A percentile compares a stretch with the other conserved stretches of the same genome.
Evolutionary conservation across 2,113 vertebrate species (phyloP).

Genomic region (Corydoras sp.): DNA sequence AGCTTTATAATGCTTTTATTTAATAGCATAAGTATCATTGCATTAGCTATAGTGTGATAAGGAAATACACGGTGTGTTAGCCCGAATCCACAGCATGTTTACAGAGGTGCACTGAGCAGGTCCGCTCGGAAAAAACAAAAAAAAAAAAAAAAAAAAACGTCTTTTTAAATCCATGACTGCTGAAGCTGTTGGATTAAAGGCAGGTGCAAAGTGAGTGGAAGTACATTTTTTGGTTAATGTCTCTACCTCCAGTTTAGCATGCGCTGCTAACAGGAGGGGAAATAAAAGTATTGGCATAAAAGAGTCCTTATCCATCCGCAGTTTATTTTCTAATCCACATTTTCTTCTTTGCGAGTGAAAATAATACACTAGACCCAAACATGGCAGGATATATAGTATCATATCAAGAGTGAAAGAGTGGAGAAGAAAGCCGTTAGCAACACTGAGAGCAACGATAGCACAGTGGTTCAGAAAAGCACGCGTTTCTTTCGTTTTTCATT

Average conservation of each 20-base stretch:
- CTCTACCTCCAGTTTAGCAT: slow-evolving; percentile 7
- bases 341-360: too few relatives aligned
- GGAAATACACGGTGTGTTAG: slow-evolving; percentile 29
- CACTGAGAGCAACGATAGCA: neutral
- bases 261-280: slow-evolving; percentile 17
- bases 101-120: too few relatives aligned
- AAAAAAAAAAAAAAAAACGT: neutral
- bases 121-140: too few relatives aligned
- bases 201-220: neutral
- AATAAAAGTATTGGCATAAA: neutral
- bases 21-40: slow-evolving; percentile 21
- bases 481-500: neutral
- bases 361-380: neutral
- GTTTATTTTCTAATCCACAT: too few relatives aligned
- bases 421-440: neutral
- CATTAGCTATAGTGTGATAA: slow-evolving; percentile 27
- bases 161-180: neutral
- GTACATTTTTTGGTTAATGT: neutral
- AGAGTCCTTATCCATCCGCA: neutral
- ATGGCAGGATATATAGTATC: neutral
- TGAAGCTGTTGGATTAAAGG: too few relatives aligned
- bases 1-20: slow-evolving; percentile 22
- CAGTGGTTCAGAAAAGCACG: neutral
- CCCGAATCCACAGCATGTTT: slow-evolving; percentile 2
- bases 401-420: neutral